These are phyloP conservation scores for Sebastes steindachneri DNA, from an alignment of 2,797 vertebrate species.

Conservation along the genomic window DNA sequence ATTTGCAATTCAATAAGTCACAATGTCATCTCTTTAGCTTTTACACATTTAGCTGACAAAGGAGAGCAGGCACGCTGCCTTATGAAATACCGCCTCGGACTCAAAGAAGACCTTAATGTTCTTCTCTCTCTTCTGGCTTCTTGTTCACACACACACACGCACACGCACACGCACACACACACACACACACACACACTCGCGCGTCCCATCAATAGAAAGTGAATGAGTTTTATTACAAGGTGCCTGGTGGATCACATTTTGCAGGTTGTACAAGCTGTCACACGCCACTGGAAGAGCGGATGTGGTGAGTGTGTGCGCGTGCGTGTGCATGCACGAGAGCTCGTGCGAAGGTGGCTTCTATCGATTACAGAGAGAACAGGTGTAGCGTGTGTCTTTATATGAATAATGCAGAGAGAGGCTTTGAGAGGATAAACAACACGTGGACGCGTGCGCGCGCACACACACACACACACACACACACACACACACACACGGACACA, in stretches of 20 bases:
- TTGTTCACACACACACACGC: not conserved
- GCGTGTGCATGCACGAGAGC: not conserved
- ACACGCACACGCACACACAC: not conserved
- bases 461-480: too few relatives aligned
- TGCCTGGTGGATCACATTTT: slow-evolving; percentile 30
- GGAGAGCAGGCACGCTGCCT: slow-evolving; percentile 53
- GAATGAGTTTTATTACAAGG: slow-evolving; percentile 50
- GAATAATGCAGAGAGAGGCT: slow-evolving; percentile 69
- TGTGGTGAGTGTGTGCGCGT: not conserved
- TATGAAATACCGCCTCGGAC: slow-evolving; percentile 59
- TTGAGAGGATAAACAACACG: slow-evolving; percentile 40
- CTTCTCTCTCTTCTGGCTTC: slow-evolving; percentile 34
- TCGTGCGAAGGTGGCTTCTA: slow-evolving; percentile 48
- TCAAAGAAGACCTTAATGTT: slow-evolving; percentile 54
- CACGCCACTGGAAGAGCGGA: slow-evolving; percentile 15
- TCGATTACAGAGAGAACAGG: slow-evolving; percentile 77
- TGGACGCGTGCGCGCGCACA: not conserved
- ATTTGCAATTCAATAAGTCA: slow-evolving; percentile 83
- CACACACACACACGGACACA: too few relatives aligned
- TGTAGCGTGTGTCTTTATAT: slow-evolving; percentile 71
- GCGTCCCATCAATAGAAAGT: slow-evolving; percentile 46
- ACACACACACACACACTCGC: not conserved
- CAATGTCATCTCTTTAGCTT: slow-evolving; percentile 78
- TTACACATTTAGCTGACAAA: slow-evolving; percentile 77
- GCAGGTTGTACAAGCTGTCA: slow-evolving; percentile 36